phyloP scores from a whole-genome alignment of 2,113 vertebrate species.

The rabbit (Oryctolagus cuniculus) region mOryCun1.1 NC_091437.1:23333001-23333500 shows the following conservation, averaged over 20 bases:
- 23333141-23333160: slow-evolving; percentile 72
- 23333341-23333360: slow-evolving; percentile 69
- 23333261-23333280: slow-evolving; percentile 79
- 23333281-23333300: slow-evolving; percentile 81
- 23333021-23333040: not conserved
- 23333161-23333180: slow-evolving; percentile 49
- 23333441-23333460: slow-evolving; percentile 82
- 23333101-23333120: slow-evolving; percentile 55
- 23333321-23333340: slow-evolving; percentile 82
- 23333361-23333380: slow-evolving; percentile 65
- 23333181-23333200: slow-evolving; percentile 68
- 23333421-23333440: not conserved
- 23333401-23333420: not conserved
- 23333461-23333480: slow-evolving; percentile 70
- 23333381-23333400: not conserved
- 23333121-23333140: slow-evolving; percentile 76
- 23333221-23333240: slow-evolving; percentile 33
- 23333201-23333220: not conserved
- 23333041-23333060: slow-evolving; percentile 21
- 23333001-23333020: not conserved
- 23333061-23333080: slow-evolving; percentile 65
- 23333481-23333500: not conserved
- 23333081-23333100: slow-evolving; percentile 12
- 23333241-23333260: slow-evolving; percentile 74
- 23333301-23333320: slow-evolving; percentile 82